Base-by-base conservation (phyloP, 2,113 vertebrate species). In the Meles meles region DNA sequence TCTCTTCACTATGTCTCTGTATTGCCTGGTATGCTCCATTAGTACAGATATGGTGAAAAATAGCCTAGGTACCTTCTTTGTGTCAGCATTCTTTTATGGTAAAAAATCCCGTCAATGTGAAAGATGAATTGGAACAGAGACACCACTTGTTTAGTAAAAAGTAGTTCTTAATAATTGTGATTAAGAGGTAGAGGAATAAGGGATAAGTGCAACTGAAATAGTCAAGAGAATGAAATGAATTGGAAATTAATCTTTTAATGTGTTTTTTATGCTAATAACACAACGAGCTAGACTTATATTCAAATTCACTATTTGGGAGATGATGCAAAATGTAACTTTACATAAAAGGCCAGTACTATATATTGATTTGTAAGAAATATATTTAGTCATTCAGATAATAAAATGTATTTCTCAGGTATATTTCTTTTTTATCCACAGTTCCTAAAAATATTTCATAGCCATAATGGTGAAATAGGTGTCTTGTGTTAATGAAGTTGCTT, bases 121-220 rank as follows among this genome's bases (percentile, higher is more conserved):
- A 80, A 72, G 61, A 42, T 82, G 7, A 93, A 84, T 82, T 90
- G 6, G 3, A 79, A 67, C 82, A 31, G 4, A 82, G 71, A 86
- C 79, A 59, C 13, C 14, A 82, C 4, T 85, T 92, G 12, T 63
- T 87, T 91, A 29, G 55, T 71, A 77, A 72, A 69, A 90, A 74
- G 63, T 49, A 39, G 87, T 47, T 31, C 42, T 88, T 89, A 67
- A 88, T 86, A 71, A 42, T 39, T 88, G 80, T 76, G 25, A 96
- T 39, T 94, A 82, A 96, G 17, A 61, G 5, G 10, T 69, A 63
- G 17, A 84, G 12, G 9, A 94, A 12, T 74, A 82, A 21, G 59
- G 27, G 85, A 72, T 4, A 59, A 61, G 39, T 94, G 12, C 34
- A 71, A 63, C 5, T 76, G 55, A 90, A 47, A 65, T 81, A 83